Base-by-base conservation (phyloP, 2,797 vertebrate genomes). In the Melanogrammus aeglefinus region DNA sequence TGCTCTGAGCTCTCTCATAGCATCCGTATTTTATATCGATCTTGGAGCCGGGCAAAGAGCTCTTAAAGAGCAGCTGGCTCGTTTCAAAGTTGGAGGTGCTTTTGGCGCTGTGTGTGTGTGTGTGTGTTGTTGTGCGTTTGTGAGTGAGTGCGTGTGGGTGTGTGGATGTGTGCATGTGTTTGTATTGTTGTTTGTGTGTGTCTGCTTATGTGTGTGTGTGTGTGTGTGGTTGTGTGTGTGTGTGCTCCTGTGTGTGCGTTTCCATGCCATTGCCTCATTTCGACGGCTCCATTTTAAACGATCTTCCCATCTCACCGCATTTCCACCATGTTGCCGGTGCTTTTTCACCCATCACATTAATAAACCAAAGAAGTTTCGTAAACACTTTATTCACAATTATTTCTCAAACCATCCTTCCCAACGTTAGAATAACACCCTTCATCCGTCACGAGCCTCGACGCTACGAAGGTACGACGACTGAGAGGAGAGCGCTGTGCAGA, bases 211-310 rank as follows among this genome's bases (percentile, higher is more conserved):
- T n/a, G n/a, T n/a, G n/a, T n/a, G 57, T n/a, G 8, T 66, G 57
- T 66, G 57, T 66, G 57, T 66, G 57, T n/a, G 57, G n/a, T 21
- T 66, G n/a, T 66, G 57, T 66, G 57, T 66, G 57, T n/a, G 57
- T 66, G 57, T 66, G 57, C n/a, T 12, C 16, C 21, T 66, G 57
- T n/a, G 57, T 66, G 57, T 66, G 63, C 12, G n/a, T 69, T 24
- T 69, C 6, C 21, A 69, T 27, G 69, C 33, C 0, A 3, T 1
- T 18, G 47, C 4, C 18, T 51, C 47, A 51, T 51, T 51, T 18
- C 3, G 47, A 13, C 47, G 18, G 18, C 21, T 57, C 51, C 51
- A 57, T 57, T 57, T n/a, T n/a, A 57, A 21, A 57, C 1, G 6
- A 57, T 57, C 13, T 51, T 51, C n/a, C 51, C 3, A 16, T 16